Percentiles rank a stretch among this genome's conserved stretches.
phyloP scores from a whole-genome alignment of 1,140 invertebrate genomes.

The Meteorus sp. region DNA sequence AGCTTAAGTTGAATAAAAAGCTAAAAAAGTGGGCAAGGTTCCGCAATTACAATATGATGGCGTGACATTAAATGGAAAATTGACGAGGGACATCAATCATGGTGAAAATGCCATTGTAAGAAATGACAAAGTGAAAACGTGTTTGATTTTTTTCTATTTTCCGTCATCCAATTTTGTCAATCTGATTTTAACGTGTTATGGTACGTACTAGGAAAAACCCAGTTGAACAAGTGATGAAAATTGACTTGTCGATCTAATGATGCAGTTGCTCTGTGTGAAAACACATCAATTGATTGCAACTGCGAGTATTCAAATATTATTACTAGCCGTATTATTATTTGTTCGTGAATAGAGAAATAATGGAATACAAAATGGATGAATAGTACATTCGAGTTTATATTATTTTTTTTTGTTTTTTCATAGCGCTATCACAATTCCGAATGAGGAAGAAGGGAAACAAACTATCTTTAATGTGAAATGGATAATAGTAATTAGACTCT shows the following conservation, averaged over 20 bases:
- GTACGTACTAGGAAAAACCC: conserved; percentile 7
- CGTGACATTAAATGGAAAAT: conserved; percentile 23
- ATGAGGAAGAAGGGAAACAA: conserved; percentile 28
- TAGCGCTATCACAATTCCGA: conserved; percentile 14
- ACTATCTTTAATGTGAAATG: conserved; percentile 34
- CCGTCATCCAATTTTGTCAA: conserved; percentile 26
- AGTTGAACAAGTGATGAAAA: conserved; percentile 6
- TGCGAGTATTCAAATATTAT: too few relatives aligned
- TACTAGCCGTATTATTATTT: too few relatives aligned
- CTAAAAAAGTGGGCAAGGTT: conserved; percentile 2
- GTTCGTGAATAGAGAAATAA: too few relatives aligned
- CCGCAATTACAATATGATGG: conserved; percentile 21
- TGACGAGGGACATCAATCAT: too few relatives aligned
- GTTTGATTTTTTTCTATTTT: background rate
- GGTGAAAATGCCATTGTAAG: background rate
- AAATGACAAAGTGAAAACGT: conserved; percentile 5
- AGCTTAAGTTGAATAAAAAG: conserved; percentile 20
- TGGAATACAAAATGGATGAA: too few relatives aligned
- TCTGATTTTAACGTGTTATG: conserved; percentile 24
- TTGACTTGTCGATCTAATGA: conserved; percentile 1
- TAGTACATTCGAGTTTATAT: too few relatives aligned
- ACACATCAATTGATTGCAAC: too few relatives aligned
- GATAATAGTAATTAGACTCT: conserved; percentile 34
- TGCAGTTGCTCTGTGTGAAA: background rate
- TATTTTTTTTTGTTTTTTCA: too few relatives aligned